Evolutionary conservation across 2,113 vertebrate genomes (phyloP).

Genomic region (Castor canadensis): DNA sequence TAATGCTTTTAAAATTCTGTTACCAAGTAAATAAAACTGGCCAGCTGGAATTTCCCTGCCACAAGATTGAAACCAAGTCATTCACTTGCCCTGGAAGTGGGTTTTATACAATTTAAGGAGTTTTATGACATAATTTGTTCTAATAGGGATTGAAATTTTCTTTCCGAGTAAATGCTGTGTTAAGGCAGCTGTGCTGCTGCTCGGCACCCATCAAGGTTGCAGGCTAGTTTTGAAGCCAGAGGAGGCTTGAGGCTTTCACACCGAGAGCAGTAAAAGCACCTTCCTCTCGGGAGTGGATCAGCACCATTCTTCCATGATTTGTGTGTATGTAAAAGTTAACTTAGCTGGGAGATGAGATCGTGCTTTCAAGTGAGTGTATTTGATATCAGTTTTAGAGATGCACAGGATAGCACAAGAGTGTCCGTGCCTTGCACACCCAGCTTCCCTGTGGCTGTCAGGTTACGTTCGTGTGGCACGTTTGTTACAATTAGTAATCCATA

Average conservation of each 20-base stretch:
- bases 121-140: background rate
- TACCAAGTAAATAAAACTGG: background rate
- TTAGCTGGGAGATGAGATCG: background rate
- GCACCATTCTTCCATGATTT: background rate
- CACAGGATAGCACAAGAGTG: background rate
- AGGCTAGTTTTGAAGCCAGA: background rate
- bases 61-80: background rate
- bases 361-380: background rate
- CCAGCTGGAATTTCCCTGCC: background rate
- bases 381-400: background rate
- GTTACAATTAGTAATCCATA: background rate
- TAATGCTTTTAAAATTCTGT: background rate
- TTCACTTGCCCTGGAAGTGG: background rate
- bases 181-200: background rate
- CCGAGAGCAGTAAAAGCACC: background rate
- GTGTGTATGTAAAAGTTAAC: background rate
- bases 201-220: background rate
- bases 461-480: background rate
- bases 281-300: background rate
- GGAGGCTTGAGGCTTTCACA: background rate
- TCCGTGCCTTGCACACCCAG: background rate
- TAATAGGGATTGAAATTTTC: background rate
- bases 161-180: conserved; percentile 27
- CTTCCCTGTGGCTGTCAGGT: background rate
- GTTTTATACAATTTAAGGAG: conserved; percentile 11